Conservation (phyloP, 92 coral and sea anemone genomes). For the Bergia puertoricense region DNA sequence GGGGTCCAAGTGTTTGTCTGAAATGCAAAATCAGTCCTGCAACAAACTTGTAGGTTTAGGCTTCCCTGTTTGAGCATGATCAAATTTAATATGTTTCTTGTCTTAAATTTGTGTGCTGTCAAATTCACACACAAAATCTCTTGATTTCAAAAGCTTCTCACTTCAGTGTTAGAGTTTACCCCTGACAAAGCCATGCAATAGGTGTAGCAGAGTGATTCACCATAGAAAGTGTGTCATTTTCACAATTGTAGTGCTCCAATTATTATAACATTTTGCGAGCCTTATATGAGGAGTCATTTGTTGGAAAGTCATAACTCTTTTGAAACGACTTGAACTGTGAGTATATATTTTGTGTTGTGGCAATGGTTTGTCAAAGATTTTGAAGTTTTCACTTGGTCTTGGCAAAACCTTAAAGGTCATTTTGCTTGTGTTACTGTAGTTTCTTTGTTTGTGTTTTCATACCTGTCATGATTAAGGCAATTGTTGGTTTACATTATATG, state of each 20-base stretch:
- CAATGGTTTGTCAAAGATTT: background rate
- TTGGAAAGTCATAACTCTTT: background rate
- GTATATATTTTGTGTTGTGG: background rate
- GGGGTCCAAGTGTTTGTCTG: no score
- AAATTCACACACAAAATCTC: no score
- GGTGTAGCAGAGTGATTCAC: background rate
- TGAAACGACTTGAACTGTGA: background rate
- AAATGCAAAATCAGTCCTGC: no score
- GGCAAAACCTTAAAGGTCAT: background rate
- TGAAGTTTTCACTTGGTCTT: background rate
- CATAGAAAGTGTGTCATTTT: background rate
- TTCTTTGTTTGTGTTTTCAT: background rate
- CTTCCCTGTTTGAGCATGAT: no score
- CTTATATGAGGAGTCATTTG: background rate
- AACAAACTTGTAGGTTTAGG: no score
- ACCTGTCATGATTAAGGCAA: no score
- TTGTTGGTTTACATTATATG: background rate
- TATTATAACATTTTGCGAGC: background rate
- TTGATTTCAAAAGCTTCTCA: no score
- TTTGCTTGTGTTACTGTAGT: background rate
- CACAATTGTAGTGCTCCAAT: background rate
- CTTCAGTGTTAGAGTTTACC: no score
- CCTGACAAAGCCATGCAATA: no score
- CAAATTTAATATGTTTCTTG: no score
- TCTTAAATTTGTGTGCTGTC: no score